These are phyloP conservation scores for Molanna angustata DNA, from an alignment of 2,888 invertebrate genomes.

Conservation along the genomic window DNA sequence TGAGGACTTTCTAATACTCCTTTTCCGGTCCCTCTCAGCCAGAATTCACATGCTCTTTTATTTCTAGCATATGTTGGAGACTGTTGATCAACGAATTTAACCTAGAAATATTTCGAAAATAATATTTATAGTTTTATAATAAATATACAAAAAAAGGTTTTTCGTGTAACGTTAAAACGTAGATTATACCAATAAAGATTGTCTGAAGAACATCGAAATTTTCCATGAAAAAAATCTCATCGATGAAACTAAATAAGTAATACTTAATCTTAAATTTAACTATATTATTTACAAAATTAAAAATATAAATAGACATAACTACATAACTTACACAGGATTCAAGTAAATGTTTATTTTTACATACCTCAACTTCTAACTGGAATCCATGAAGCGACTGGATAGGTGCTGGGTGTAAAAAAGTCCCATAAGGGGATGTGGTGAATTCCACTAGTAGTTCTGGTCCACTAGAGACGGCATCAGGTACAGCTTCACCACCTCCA, in stretches of 20 bases:
- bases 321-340: no score
- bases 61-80: constrained; percentile 82
- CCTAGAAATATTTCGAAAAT: constrained; percentile 62
- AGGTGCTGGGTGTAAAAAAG: constrained; percentile 78
- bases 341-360: no score
- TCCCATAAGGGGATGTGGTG: constrained; percentile 85
- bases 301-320: no score
- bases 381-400: constrained; percentile 81
- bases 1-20: constrained; percentile 81
- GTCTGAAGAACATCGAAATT: no score
- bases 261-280: no score
- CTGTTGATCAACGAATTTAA: constrained; percentile 80
- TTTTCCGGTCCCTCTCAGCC: constrained; percentile 75
- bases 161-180: no score
- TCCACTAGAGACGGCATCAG: constrained; percentile 82
- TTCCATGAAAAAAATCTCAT: no score
- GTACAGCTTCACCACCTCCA: constrained; percentile 83
- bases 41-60: constrained; percentile 82
- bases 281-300: no score
- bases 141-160: no score
- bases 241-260: no score
- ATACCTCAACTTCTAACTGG: constrained; percentile 76
- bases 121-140: no score
- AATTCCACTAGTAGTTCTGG: constrained; percentile 87
- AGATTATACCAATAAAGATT: no score